phyloP scores from a whole-genome alignment of 2,888 invertebrate species.

The Agrochola litura region DNA sequence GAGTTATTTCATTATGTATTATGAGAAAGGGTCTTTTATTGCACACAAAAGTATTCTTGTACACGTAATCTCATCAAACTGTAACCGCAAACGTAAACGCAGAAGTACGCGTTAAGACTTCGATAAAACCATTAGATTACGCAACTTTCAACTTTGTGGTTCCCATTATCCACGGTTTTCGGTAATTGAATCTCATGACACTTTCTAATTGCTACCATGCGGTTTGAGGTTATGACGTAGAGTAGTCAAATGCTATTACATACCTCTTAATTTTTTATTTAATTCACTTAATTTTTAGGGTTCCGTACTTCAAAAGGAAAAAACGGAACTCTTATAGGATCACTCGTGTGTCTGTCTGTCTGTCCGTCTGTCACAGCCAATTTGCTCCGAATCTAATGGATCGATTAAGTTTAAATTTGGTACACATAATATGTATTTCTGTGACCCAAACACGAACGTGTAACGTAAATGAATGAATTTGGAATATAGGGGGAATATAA shows the following conservation, averaged over 20 bases:
- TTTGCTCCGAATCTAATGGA: too few species aligned
- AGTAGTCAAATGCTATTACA: not conserved
- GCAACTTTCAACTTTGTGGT: slow-evolving; percentile 26
- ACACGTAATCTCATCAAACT: slow-evolving; percentile 27
- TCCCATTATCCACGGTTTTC: slow-evolving; percentile 54
- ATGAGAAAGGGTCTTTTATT: not conserved
- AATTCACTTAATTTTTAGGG: too few species aligned
- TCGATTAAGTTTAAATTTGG: too few species aligned
- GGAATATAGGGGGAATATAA: too few species aligned
- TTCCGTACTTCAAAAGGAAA: too few species aligned
- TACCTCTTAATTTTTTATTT: too few species aligned
- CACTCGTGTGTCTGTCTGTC: too few species aligned
- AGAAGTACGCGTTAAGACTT: slow-evolving; percentile 14
- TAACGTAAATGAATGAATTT: too few species aligned
- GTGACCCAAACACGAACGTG: too few species aligned
- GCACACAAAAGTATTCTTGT: not conserved
- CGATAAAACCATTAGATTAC: slow-evolving; percentile 31
- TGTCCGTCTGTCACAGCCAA: too few species aligned
- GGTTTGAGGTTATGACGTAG: slow-evolving; percentile 8
- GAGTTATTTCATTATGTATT: slow-evolving; percentile 1
- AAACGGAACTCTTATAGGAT: too few species aligned
- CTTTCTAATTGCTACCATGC: slow-evolving; percentile 65
- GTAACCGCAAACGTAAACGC: slow-evolving; percentile 38
- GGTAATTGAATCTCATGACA: slow-evolving; percentile 55
- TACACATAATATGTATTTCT: too few species aligned